Evolutionary conservation across 2,797 vertebrate species (phyloP), one percentile per base, ranked within the genome.

Genomic region (Lagocephalus sceleratus): DNA sequence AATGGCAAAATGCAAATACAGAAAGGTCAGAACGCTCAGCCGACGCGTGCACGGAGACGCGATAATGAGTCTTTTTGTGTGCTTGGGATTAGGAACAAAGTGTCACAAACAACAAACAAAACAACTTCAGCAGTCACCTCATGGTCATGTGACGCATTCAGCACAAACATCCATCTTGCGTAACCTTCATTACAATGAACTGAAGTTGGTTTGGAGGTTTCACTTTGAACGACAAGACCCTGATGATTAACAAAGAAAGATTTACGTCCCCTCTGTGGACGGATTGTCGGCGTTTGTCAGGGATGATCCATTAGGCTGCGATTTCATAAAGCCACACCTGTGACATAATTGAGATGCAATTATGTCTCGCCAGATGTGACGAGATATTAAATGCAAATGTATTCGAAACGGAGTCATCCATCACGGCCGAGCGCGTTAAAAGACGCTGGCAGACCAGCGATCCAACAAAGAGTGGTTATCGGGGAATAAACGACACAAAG

Each of bases 371-470:
- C 75, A 81, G 66, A 65, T 71, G 70, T 56, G 21, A 39, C 46
- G n/a, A 21, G 32, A 69, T 45, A 56, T 65, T 66, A 51, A 59
- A 78, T 81, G 63, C 25, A 76, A 73, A 78, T 73, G 6, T 65
- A 78, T 77, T 74, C 53, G 20, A 46, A 60, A 70, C 26, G 5
- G 43, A 59, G 23, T 51, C 52, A 16, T 64, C 38, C 40, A 48
- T 50, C 32, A 15, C 11, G 51, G 51, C 21, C 45, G 68, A 67
- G 23, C 47, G 54, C 41, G 54, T 50, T 38, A 64, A 19, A 57
- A 56, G 72, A 56, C 35, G 35, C 39, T 45, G 29, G 41, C 1
- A 7, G 51, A 57, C 72, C 51, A 17, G 46, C 66, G 26, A 64
- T 44, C 26, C 48, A 60, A n/a, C 17, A 22, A 48, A 39, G 59